Base-by-base conservation (phyloP, 2,888 invertebrate species). In the Chloroclysta siterata region DNA sequence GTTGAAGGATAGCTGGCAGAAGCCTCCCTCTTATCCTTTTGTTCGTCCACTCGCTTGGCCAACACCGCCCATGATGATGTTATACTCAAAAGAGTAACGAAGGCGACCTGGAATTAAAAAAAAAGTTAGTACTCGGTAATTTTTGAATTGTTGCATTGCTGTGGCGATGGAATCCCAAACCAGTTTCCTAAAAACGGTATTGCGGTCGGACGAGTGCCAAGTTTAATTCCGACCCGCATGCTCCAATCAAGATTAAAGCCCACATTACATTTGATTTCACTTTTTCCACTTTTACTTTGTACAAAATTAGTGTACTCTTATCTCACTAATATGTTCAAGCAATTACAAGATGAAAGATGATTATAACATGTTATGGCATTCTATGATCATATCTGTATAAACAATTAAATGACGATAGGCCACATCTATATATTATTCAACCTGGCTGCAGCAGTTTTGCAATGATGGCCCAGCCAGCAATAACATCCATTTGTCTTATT, bases 251-350 rank as follows among this genome's bases (percentile, higher is more conserved):
- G 84, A 89, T 89, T 88, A 86, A 81, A 82, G 73, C 85, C 81
- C 81, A 80, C 84, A 85, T 86, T 85, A 84, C 70, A 84, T 82
- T 83, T 84, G 85, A 86, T 90, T 91, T 91, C 91, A 90, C 92
- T 91, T 89, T 85, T 84, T 70, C 82, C 77, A 85, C 89, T 91
- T 89, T 91, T 90, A 90, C 91, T 89, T 84, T 75, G 72, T 69
- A 70, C 65, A 70, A 66, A 78, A 77, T 75, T 78, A 75, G 75
- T 75, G 42, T 64, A 59, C 51, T 69, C 56, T 63, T 69, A 62
- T 69, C 63, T 15, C 54, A 50, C 39, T 56, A 55, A 56, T 53
- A 52, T 51, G 46, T 55, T 60, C 41, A 15, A 60, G 53, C 41
- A 65, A 57, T 57, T 55, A 51, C 42, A 14, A 53, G 53, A 63